phyloP scores from a whole-genome alignment of 2,888 invertebrate genomes.

The Latrodectus hesperus region DNA sequence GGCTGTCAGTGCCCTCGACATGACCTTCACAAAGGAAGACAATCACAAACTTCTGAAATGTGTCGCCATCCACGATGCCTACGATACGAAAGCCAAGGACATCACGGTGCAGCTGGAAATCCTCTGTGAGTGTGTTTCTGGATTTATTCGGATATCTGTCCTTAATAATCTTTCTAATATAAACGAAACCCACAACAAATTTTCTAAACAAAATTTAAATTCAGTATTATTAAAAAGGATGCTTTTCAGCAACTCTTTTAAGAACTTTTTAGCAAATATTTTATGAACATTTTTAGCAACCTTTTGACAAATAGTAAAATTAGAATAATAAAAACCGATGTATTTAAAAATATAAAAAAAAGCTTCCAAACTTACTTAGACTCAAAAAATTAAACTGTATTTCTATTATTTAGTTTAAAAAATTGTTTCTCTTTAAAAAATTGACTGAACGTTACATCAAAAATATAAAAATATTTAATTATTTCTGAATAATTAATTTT shows the following conservation, averaged over 20 bases:
- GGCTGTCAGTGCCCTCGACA: constrained; percentile 86
- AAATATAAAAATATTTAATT: too few relatives aligned
- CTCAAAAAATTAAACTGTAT: too few relatives aligned
- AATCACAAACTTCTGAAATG: constrained; percentile 87
- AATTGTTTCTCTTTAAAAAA: too few relatives aligned
- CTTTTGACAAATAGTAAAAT: too few relatives aligned
- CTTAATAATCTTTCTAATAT: background rate
- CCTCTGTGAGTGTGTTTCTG: constrained; percentile 84
- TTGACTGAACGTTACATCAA: too few relatives aligned
- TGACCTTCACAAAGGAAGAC: constrained; percentile 86
- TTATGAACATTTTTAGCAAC: too few relatives aligned
- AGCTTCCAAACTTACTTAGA: too few relatives aligned
- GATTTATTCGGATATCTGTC: background rate
- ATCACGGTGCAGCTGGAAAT: constrained; percentile 89
- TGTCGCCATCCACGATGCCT: constrained; percentile 89
- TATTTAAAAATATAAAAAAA: too few relatives aligned
- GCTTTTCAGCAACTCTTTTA: background rate
- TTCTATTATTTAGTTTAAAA: too few relatives aligned
- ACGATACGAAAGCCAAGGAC: constrained; percentile 82
- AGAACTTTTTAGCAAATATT: background rate
- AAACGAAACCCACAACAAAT: background rate
- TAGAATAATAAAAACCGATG: too few relatives aligned
- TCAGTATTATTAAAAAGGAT: background rate
- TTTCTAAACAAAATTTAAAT: background rate
- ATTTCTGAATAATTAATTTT: too few relatives aligned